A percentile compares a stretch with the other conserved stretches of the same genome.
These are phyloP conservation scores for Brachynemurus nebulosus DNA, from an alignment of 2,888 invertebrate genomes.

Conservation along the genomic window DNA sequence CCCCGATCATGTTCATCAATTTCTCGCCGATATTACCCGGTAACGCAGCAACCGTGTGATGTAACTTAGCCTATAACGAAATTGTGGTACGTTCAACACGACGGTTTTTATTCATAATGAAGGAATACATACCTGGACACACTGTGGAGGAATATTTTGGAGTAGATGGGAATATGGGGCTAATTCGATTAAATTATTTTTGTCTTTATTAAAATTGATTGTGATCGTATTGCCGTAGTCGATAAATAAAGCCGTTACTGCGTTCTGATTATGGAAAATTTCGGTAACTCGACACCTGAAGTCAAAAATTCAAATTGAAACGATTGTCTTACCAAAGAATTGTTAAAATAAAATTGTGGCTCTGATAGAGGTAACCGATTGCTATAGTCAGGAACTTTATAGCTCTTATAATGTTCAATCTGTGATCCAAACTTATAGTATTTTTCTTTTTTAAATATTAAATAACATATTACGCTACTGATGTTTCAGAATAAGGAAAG, in stretches of 20 bases:
- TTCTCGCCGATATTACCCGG: constrained; percentile 28
- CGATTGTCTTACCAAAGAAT: too few relatives aligned
- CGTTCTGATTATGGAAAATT: not conserved
- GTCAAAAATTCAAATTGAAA: too few relatives aligned
- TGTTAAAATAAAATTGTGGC: not conserved
- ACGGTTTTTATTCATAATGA: not conserved
- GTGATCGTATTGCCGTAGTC: constrained; percentile 7
- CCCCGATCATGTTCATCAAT: constrained; percentile 33
- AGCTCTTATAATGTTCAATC: too few relatives aligned
- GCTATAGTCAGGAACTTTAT: too few relatives aligned
- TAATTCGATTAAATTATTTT: constrained; percentile 4
- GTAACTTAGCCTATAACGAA: not conserved
- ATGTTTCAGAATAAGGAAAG: too few relatives aligned
- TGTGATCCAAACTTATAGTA: too few relatives aligned
- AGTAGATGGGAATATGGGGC: not conserved
- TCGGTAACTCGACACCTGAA: constrained; percentile 4
- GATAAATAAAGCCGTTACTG: not conserved
- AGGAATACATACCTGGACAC: constrained; percentile 3
- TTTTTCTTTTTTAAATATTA: too few relatives aligned
- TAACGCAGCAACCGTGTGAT: constrained; percentile 16
- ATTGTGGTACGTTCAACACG: not conserved
- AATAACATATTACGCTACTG: too few relatives aligned
- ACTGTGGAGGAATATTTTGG: constrained; percentile 6
- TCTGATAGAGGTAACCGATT: too few relatives aligned
- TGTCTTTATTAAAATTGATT: constrained; percentile 2